Evolutionary conservation across 2,888 invertebrate genomes (phyloP).

Genomic region (Fragum fragum): DNA sequence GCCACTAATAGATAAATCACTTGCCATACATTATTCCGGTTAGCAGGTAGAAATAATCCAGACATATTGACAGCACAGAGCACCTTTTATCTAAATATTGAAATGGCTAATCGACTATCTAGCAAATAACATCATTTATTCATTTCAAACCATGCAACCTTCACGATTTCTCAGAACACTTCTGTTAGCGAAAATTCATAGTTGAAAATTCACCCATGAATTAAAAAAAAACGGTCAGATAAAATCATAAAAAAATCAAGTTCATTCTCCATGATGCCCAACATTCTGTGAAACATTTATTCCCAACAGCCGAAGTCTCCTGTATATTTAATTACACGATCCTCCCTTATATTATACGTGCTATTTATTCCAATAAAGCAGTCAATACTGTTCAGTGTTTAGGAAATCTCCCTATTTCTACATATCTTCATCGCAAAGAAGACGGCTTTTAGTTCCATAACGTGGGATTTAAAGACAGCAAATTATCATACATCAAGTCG

Average conservation of each 20-base stretch:
- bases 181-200: too few species aligned
- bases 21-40: not conserved
- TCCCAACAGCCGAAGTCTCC: conserved; percentile 5
- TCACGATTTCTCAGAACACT: too few species aligned
- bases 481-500: not conserved
- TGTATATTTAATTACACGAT: conserved; percentile 29
- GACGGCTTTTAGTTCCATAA: not conserved
- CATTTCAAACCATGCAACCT: too few species aligned
- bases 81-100: conserved; percentile 10
- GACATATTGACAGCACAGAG: conserved; percentile 7
- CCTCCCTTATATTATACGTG: conserved; percentile 27
- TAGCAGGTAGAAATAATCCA: not conserved
- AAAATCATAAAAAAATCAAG: conserved; percentile 11
- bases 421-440: not conserved
- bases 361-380: conserved; percentile 27
- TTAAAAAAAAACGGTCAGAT: not conserved
- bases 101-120: not conserved
- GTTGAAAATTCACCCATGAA: not conserved
- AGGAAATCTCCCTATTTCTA: conserved; percentile 4
- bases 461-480: not conserved
- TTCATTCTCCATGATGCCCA: conserved; percentile 11
- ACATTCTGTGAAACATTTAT: conserved; percentile 26
- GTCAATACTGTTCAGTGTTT: conserved; percentile 26
- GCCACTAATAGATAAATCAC: not conserved
- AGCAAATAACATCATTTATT: conserved; percentile 2